Evolutionary conservation across 2,113 vertebrate genomes (phyloP).

Genomic region (Capra hircus): DNA sequence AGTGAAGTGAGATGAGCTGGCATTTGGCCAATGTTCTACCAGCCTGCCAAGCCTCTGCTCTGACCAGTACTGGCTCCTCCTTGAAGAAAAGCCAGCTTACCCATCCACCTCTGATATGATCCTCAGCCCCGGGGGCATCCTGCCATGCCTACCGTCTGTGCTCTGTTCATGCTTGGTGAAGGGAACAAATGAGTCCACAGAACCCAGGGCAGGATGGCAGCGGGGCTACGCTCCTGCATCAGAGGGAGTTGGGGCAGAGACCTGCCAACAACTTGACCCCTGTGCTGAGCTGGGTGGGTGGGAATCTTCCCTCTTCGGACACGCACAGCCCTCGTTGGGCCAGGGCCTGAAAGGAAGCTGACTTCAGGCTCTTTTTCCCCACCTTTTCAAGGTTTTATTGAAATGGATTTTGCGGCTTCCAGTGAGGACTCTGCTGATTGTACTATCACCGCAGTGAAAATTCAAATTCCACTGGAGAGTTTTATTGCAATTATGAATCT

Average conservation of each 20-base stretch:
- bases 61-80: rapidly evolving
- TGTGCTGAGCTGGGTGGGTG: rapidly evolving
- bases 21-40: background rate
- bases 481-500: conserved; percentile 73
- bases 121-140: background rate
- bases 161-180: background rate
- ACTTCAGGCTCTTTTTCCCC: background rate
- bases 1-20: background rate
- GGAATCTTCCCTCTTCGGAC: background rate
- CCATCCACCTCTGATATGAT: background rate
- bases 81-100: background rate
- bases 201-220: background rate
- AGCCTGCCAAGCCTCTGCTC: background rate
- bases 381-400: background rate
- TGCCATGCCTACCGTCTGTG: background rate
- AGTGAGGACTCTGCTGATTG: background rate
- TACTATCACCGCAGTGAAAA: background rate
- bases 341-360: background rate
- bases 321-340: rapidly evolving
- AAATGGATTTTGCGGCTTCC: background rate
- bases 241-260: background rate
- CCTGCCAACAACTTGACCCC: background rate
- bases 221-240: background rate
- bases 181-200: background rate
- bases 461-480: conserved; percentile 20